These are phyloP conservation scores for Drosophila nr. perissopoda DNA, from an alignment of 2,888 invertebrate species.

Conservation along the genomic window DNA sequence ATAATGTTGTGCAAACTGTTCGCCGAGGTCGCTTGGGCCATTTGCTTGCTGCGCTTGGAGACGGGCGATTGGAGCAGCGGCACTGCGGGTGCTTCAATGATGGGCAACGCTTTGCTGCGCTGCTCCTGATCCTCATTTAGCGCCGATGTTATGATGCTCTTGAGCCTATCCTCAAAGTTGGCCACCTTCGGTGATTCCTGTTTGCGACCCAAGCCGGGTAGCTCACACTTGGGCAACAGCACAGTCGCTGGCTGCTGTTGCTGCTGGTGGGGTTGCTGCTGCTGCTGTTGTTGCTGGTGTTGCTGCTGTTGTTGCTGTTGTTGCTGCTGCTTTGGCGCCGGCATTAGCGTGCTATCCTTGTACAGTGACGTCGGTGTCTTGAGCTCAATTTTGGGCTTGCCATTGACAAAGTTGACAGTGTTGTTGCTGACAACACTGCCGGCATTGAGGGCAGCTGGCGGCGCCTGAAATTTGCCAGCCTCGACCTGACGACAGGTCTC, in stretches of 20 bases:
- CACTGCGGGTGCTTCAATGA: slow-evolving; percentile 39
- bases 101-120: slow-evolving; percentile 80
- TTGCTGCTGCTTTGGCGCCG: slow-evolving; percentile 80
- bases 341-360: slow-evolving; percentile 84
- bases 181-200: slow-evolving; percentile 92
- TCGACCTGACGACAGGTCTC: slow-evolving; percentile 96
- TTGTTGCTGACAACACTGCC: neutral
- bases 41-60: slow-evolving; percentile 79
- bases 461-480: slow-evolving; percentile 88
- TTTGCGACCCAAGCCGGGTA: slow-evolving; percentile 66
- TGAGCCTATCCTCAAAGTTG: slow-evolving; percentile 95
- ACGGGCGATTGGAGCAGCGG: slow-evolving; percentile 62
- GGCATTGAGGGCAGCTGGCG: slow-evolving; percentile 3
- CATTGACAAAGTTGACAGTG: slow-evolving; percentile 30
- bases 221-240: slow-evolving; percentile 79
- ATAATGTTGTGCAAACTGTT: slow-evolving; percentile 82
- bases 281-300: slow-evolving; percentile 54
- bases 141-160: slow-evolving; percentile 94
- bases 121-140: slow-evolving; percentile 92
- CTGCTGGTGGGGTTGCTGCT: slow-evolving; percentile 42
- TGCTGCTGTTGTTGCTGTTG: slow-evolving; percentile 48
- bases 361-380: slow-evolving; percentile 45
- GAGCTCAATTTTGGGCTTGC: slow-evolving; percentile 45
- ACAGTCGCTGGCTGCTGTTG: slow-evolving; percentile 36
- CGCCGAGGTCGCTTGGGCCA: slow-evolving; percentile 49